Evolutionary conservation across 1,140 invertebrate genomes (phyloP).

Genomic region (Drosophila trapezifrons): DNA sequence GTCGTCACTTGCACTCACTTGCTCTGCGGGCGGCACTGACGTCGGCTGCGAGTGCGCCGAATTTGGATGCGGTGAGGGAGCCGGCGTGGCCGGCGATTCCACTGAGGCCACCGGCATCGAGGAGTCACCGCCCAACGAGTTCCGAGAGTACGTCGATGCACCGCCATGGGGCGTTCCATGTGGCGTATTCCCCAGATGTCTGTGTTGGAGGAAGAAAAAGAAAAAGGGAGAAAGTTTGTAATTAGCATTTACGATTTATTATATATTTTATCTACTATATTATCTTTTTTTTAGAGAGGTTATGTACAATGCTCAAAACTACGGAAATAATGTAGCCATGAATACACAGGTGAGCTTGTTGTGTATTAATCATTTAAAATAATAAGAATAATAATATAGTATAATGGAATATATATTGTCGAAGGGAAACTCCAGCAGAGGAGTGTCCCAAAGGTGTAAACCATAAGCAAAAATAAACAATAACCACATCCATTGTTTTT

Average conservation of each 20-base stretch:
- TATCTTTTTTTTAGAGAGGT: slow-evolving; percentile 12
- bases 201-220: slow-evolving; percentile 19
- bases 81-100: slow-evolving; percentile 89
- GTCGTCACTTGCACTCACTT: slow-evolving; percentile 86
- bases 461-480: slow-evolving; percentile 35
- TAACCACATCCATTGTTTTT: slow-evolving; percentile 48
- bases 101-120: slow-evolving; percentile 87
- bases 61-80: slow-evolving; percentile 90
- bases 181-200: slow-evolving; percentile 62
- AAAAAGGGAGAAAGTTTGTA: neutral
- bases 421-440: neutral
- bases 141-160: slow-evolving; percentile 88
- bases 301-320: slow-evolving; percentile 57
- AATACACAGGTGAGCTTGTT: slow-evolving; percentile 25
- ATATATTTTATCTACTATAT: slow-evolving; percentile 2
- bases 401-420: slow-evolving; percentile 12
- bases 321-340: slow-evolving; percentile 43
- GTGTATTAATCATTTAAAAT: slow-evolving; percentile 36
- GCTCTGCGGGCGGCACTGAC: slow-evolving; percentile 89
- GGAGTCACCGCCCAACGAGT: slow-evolving; percentile 85
- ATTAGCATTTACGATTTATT: slow-evolving; percentile 4
- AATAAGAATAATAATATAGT: slow-evolving; percentile 7
- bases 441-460: slow-evolving; percentile 14
- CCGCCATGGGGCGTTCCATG: slow-evolving; percentile 83
- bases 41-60: slow-evolving; percentile 89